Evolutionary conservation across 2,797 vertebrate genomes (phyloP).

Genomic region (Tolypeutes matacus): DNA sequence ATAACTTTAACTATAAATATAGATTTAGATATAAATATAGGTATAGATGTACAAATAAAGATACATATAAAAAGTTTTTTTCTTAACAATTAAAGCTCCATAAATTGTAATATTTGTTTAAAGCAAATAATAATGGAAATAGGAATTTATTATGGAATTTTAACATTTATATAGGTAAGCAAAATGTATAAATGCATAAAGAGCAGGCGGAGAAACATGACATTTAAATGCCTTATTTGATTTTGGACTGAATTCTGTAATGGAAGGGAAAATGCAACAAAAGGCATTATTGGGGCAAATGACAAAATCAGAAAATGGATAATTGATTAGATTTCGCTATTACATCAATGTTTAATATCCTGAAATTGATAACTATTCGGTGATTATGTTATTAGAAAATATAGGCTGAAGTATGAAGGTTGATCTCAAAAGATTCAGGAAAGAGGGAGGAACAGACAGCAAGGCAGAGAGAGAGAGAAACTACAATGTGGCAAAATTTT

Average conservation of each 20-base stretch:
- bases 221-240: not conserved
- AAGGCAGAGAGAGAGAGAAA: no score
- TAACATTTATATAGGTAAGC: no score
- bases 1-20: no score
- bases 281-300: not conserved
- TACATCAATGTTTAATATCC: not conserved
- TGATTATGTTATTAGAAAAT: not conserved
- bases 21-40: no score
- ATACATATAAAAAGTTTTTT: not conserved
- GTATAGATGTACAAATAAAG: not conserved
- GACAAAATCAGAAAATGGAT: not conserved
- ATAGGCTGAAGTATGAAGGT: not conserved
- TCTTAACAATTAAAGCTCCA: not conserved
- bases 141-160: no score
- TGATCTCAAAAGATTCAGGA: not conserved
- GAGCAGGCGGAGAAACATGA: not conserved
- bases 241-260: not conserved
- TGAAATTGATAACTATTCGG: not conserved
- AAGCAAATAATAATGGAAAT: not conserved
- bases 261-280: not conserved
- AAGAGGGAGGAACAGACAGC: no score
- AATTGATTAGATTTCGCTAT: not conserved
- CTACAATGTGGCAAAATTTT: not conserved
- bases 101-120: not conserved
- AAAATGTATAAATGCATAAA: not conserved